Evolutionary conservation across 1,140 invertebrate species (phyloP), one percentile per base, ranked within the genome.

Genomic region (Eriosoma lanigerum): DNA sequence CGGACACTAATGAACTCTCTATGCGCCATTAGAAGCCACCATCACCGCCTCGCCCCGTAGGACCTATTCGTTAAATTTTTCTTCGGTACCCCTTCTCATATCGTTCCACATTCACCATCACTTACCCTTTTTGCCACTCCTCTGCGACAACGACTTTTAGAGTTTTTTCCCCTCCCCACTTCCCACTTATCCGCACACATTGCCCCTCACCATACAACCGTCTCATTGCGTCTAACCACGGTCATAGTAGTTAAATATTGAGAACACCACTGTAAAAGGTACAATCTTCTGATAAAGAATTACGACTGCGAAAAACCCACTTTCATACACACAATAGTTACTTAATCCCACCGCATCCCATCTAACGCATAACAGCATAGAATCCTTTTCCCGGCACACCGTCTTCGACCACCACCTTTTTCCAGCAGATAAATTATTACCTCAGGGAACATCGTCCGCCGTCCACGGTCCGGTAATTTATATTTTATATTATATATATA

Each of bases 1-100:
- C 15, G 21, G n/a, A 68, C 75, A 60, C 56, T 78, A 78, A 78
- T 78, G 75, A 78, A 78, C 75, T 48, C 21, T 78, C 38, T 15
- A 32, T 60, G 73, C 52, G 15, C 75, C 75, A 78, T 78, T 78
- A 78, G 56, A 44, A 72, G 24, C 46, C 12, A 15, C 56, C 52
- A n/a, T 24, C 70, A 5, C 10, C 19, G 54, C 1, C 60, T 21
- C 9, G 17, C 38, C 75, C 56, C 56, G 56, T 48, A 78, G 75
- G 75, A 78, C 75, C 38, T 46, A 78, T 78, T 78, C 56, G 75
- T 78, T 78, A 78, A 78, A 62, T 78, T 78, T 78, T 78, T 78
- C 73, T 58, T 38, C 38, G 64, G 21, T 6, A 46, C 24, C 48
- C 50, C 1, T 21, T 17, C 21, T 3, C 13, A 0, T 19, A 17